Evolutionary conservation across 2,113 vertebrate species (phyloP).

Genomic region (Oreochromis tanganicae): DNA sequence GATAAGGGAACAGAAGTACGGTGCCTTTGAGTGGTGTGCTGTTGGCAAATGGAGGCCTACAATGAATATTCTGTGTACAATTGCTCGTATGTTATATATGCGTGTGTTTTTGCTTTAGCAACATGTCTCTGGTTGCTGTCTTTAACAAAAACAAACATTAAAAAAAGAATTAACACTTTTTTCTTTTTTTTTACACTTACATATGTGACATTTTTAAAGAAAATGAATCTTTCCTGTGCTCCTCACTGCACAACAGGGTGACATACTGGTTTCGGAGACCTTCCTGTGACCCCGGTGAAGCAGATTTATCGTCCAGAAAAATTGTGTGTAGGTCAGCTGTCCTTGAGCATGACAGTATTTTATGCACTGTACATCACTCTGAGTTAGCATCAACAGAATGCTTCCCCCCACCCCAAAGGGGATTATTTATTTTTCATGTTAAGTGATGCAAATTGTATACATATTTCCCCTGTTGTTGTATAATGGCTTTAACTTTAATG

Average conservation of each 20-base stretch:
- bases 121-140: background rate
- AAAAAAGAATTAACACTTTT: background rate
- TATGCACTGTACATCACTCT: background rate
- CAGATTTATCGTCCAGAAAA: slow-evolving; percentile 1
- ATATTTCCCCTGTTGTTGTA: background rate
- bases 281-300: background rate
- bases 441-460: background rate
- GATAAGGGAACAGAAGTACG: background rate
- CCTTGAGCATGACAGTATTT: background rate
- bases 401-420: background rate
- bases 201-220: background rate
- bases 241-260: background rate
- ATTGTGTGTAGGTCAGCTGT: background rate
- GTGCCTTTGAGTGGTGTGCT: background rate
- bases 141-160: background rate
- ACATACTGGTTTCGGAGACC: background rate
- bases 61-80: background rate
- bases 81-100: background rate
- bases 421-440: background rate
- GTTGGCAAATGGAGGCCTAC: background rate
- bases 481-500: background rate
- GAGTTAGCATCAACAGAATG: background rate
- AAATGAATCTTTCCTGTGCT: background rate
- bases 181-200: background rate
- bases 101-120: background rate